Evolutionary conservation across 2,797 vertebrate genomes (phyloP), one percentile per base, ranked within the genome.

Genomic region (Nasua narica): DNA sequence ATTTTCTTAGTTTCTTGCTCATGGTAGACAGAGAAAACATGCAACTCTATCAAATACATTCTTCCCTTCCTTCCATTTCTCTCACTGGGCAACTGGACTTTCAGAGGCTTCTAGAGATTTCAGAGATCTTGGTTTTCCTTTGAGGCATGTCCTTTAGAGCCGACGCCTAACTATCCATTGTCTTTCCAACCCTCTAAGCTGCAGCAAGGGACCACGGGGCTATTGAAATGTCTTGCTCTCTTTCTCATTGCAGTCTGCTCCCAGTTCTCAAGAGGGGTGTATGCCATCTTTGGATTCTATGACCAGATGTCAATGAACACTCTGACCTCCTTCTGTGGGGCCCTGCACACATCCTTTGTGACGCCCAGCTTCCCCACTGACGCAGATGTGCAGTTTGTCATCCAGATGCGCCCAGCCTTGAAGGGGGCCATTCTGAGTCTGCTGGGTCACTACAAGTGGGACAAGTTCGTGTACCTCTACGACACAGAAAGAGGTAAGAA

Each of bases 291-390:
- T 98, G 99, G 99, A 98, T 99, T 99, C 99, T 99, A 99, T 87
- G 99, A 99, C 98, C 99, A 99, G 99, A 99, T 99, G 99, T 99
- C 99, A 90, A 99, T 99, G 99, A 99, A 99, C 98, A 99, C 99
- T 14, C 98, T 99, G 99, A 99, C 99, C 1, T 99, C 99, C 0
- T 99, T 99, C 99, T 99, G 99, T 70, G 99, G 99, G 9, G 99
- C 99, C 2, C 99, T 99, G 93, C 99, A 99, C 98, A 99, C 99
- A 0, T 99, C 99, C 97, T 99, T 99, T 92, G 99, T 99, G 98
- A 99, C 99, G 0, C 99, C 99, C 90, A 99, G 99, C 98, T 99
- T 99, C 98, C 99, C 99, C 65, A 99, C 99, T 2, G 99, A 99
- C 93, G 99, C 99, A 56, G 99, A 99, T 97, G 99, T 99, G 98